Base-by-base conservation (phyloP, 2,888 invertebrate genomes). In the Cerceris rybyensis region DNA sequence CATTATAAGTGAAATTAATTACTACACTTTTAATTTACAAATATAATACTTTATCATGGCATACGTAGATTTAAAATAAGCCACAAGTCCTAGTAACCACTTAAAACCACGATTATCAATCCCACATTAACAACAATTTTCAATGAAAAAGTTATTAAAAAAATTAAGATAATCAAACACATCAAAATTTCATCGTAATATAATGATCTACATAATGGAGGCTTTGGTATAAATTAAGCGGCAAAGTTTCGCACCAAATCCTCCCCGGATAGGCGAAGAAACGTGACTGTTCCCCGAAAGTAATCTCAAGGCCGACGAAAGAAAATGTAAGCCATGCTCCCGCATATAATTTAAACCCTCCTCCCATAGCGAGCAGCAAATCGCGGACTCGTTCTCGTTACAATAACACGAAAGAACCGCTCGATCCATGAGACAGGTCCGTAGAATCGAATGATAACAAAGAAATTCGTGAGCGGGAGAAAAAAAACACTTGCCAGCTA, bases 291-390 rank as follows among this genome's bases (percentile, higher is more conserved):
- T 13, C 6, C 46, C 16, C 46, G 14, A 14, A 14, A 13, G 46
- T 17, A 54, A 39, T 54, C 39, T 39, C 28, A 16, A n/a, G 61
- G 39, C 11, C 41, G 17, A 8, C 41, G 43, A 14, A 14, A 49
- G 39, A 39, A 42, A 57, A 55, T 28, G 61, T 42, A 11, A 58
- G 8, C 52, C 49, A 42, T 58, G 60, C 28, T 6, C 14, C 52
- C 14, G 59, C 59, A 72, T 28, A 28, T 76, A 76, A 77, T 80
- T 70, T 49, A 66, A 79, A 49, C 57, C 50, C 59, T 55, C 46
- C 54, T 17, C 17, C 7, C 61, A 28, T 8, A 42, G 58, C 41
- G 49, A 54, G 43, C 43, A 52, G 67, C 42, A 57, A 66, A 78
- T 64, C 59, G 58, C 50, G 17, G 17, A 13, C 13, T 43, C 14